These are phyloP conservation scores for Noctuana brunneofusca DNA, from an alignment of 2,888 invertebrate genomes.

Conservation along the genomic window DNA sequence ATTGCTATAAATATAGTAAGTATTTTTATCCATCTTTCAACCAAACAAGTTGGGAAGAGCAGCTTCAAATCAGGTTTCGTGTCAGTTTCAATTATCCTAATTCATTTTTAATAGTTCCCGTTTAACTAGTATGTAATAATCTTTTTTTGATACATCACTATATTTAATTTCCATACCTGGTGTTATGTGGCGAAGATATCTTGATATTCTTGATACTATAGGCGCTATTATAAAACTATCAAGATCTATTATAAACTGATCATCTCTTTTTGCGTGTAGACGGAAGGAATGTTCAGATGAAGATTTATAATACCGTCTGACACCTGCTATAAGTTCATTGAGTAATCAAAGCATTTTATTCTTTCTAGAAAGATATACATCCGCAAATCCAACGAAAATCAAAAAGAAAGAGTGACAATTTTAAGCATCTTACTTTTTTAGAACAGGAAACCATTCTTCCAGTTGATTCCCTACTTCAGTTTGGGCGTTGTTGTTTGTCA, in stretches of 20 bases:
- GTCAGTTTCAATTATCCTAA: slow-evolving; percentile 22
- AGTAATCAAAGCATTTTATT: too few relatives aligned
- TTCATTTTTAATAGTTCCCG: slow-evolving; percentile 26
- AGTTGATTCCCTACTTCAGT: too few relatives aligned
- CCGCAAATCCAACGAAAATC: background rate
- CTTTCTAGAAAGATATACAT: background rate
- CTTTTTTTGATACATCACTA: slow-evolving; percentile 15
- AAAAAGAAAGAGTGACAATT: background rate
- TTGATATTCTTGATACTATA: slow-evolving; percentile 9
- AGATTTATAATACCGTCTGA: background rate
- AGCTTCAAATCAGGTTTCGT: slow-evolving; percentile 16
- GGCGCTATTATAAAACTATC: slow-evolving; percentile 32
- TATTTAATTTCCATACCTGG: slow-evolving; percentile 22
- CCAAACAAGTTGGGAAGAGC: background rate
- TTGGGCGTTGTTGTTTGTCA: background rate
- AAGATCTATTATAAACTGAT: slow-evolving; percentile 26
- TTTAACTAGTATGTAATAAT: slow-evolving; percentile 3
- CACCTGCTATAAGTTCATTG: background rate
- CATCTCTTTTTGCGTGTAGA: slow-evolving; percentile 13
- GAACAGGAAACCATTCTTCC: background rate
- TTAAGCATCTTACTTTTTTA: background rate
- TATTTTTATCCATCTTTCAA: background rate
- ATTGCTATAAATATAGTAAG: background rate
- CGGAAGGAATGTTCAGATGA: background rate
- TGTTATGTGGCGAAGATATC: slow-evolving; percentile 5